Percentiles rank a stretch among this genome's conserved stretches.
Evolutionary conservation across 2,113 vertebrate species (phyloP).

Genomic region (Ifrita kowaldi): DNA sequence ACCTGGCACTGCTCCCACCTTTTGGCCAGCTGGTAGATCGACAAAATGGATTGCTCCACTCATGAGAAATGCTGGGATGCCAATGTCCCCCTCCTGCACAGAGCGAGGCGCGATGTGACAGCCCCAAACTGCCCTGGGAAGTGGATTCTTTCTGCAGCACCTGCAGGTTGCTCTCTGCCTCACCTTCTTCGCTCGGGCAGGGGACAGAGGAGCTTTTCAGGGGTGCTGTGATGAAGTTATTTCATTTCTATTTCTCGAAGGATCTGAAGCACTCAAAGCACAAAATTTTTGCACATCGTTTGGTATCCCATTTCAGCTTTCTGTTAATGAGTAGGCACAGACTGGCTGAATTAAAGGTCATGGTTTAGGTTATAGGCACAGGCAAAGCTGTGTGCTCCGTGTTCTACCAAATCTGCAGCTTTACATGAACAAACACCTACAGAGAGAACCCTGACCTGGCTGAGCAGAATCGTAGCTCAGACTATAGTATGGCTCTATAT

Average conservation of each 20-base stretch:
- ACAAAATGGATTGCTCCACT: slow-evolving; percentile 61
- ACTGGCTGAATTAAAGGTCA: neutral
- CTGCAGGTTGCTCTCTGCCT: neutral
- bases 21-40: slow-evolving; percentile 14
- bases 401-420: neutral
- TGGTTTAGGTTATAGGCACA: neutral
- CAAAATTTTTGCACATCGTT: neutral
- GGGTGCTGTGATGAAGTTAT: neutral
- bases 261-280: neutral
- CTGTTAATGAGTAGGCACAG: neutral
- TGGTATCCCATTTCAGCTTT: neutral
- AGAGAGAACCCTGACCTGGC: neutral
- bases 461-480: neutral
- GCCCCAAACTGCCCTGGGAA: neutral
- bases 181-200: fast-evolving
- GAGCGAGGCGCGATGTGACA: neutral
- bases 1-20: slow-evolving; percentile 13
- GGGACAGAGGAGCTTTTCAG: neutral
- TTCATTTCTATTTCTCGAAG: neutral
- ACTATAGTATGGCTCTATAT: neutral
- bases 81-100: neutral
- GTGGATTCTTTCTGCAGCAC: fast-evolving
- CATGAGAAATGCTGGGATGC: slow-evolving; percentile 27
- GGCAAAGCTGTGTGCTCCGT: neutral
- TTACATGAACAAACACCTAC: neutral